These are phyloP conservation scores for Cyaniris semiargus DNA, from an alignment of 2,888 invertebrate genomes.

Conservation along the genomic window DNA sequence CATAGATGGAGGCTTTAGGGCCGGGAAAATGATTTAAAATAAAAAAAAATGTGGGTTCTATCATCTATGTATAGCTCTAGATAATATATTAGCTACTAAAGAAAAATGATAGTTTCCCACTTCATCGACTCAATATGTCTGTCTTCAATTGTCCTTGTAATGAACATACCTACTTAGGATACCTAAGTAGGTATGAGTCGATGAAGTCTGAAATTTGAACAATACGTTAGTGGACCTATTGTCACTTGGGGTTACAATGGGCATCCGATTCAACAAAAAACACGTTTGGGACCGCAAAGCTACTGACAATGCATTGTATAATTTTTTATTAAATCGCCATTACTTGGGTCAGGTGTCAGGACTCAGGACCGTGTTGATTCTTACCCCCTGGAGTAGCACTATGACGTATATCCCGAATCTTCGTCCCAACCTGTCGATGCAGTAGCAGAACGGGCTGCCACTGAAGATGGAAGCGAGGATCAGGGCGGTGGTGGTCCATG, in stretches of 20 bases:
- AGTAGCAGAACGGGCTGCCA: conserved; percentile 52
- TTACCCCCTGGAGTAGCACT: conserved; percentile 65
- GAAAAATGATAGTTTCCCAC: no score
- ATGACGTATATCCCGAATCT: conserved; percentile 57
- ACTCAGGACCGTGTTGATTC: conserved; percentile 42
- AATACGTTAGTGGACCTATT: not conserved
- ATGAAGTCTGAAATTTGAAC: not conserved
- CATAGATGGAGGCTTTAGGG: no score
- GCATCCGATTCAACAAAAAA: not conserved
- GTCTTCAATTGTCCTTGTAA: no score
- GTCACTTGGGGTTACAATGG: not conserved
- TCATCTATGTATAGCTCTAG: no score
- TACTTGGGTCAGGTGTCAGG: no score
- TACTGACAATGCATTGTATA: not conserved
- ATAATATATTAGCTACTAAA: no score
- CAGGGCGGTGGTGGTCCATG: conserved; percentile 60
- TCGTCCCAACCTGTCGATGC: conserved; percentile 57
- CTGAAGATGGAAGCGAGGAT: conserved; percentile 52
- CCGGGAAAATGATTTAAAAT: no score
- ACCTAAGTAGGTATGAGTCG: no score
- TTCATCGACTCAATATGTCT: no score
- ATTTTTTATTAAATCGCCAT: not conserved
- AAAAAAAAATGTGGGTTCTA: no score
- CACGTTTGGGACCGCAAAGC: not conserved
- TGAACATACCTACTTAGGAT: no score